Percentiles rank a stretch among this genome's conserved stretches.
Evolutionary conservation across 2,797 vertebrate species (phyloP).

Genomic region (Otolemur crassicaudatus): DNA sequence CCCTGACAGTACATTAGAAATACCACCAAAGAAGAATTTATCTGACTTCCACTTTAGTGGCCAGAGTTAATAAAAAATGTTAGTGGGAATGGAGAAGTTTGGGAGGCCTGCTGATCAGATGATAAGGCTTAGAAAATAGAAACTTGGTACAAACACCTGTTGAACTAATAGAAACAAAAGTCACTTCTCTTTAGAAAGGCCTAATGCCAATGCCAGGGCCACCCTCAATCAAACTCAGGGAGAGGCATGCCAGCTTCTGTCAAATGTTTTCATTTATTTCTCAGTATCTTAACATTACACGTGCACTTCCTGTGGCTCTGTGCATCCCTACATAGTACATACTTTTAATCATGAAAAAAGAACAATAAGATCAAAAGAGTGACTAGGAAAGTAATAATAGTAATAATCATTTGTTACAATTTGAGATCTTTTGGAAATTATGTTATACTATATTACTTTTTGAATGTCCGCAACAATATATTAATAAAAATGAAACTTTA

Average conservation of each 20-base stretch:
- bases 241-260: background rate
- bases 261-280: background rate
- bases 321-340: background rate
- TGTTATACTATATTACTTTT: background rate
- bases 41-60: background rate
- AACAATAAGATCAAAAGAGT: background rate
- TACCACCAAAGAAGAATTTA: background rate
- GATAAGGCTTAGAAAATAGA: background rate
- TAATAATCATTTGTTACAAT: background rate
- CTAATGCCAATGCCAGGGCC: no score
- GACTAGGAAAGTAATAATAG: background rate
- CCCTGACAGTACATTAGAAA: conserved; percentile 27
- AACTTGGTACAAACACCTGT: background rate
- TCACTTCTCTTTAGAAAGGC: no score
- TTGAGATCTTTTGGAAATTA: background rate
- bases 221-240: no score
- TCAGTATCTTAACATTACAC: background rate
- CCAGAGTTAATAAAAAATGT: background rate
- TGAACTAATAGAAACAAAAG: background rate
- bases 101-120: background rate
- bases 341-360: background rate
- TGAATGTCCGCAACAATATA: background rate
- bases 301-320: background rate
- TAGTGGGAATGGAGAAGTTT: background rate
- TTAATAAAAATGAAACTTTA: background rate